A percentile compares a stretch with the other conserved stretches of the same genome.
These are phyloP conservation scores for Myiopsitta monachus DNA, from an alignment of 2,113 vertebrate genomes.

Conservation along the genomic window DNA sequence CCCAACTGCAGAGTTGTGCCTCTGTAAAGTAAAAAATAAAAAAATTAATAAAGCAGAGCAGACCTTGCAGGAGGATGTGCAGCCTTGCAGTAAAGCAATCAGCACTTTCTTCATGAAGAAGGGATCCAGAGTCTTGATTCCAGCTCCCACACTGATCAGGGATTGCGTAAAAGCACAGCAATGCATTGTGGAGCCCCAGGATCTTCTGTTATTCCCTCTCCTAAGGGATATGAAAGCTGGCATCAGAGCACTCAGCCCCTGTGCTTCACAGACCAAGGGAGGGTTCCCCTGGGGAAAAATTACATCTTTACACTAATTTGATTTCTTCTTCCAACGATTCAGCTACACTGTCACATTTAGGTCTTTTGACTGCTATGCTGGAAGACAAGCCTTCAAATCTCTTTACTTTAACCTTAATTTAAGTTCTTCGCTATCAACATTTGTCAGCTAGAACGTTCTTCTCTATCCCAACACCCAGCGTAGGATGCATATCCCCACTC, in stretches of 20 bases:
- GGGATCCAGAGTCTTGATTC: background rate
- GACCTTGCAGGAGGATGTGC: fast-evolving
- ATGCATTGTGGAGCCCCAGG: background rate
- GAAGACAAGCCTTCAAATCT: background rate
- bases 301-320: background rate
- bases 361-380: background rate
- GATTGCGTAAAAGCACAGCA: background rate
- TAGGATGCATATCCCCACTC: background rate
- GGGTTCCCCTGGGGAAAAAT: background rate
- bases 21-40: background rate
- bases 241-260: background rate
- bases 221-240: background rate
- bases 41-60: background rate
- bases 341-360: background rate
- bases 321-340: background rate
- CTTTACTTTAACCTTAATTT: background rate
- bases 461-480: background rate
- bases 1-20: background rate
- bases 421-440: background rate
- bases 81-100: background rate
- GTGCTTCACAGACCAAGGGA: background rate
- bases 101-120: background rate
- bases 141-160: background rate
- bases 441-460: background rate
- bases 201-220: background rate